Evolutionary conservation across 2,113 vertebrate genomes (phyloP), one percentile per base, ranked within the genome.

Genomic region (Orycteropus afer): DNA sequence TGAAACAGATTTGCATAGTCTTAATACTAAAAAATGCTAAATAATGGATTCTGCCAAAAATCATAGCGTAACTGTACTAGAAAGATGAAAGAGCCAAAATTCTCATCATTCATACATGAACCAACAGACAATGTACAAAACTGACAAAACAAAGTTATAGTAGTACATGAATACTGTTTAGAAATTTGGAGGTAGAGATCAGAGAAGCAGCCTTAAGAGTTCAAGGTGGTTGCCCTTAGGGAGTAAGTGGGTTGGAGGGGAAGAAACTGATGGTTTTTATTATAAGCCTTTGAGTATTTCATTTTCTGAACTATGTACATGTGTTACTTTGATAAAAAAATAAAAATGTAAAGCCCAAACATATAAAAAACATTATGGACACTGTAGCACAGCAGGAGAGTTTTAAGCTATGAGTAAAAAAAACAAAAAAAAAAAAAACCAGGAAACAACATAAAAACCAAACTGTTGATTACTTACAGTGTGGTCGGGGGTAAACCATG

Each of bases 241-340:
- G 23, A 63, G 13, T 29, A 14, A 37, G 63, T 76, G 18, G 23
- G n/a, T 25, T 80, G 40, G 9, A 40, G 47, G 29, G 22, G 37
- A 93, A 89, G 53, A 55, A 95, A 89, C 3, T 51, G 79, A 61
- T 88, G 23, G 27, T n/a, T 96, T 95, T 61, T 80, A 92, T 47
- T 73, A 0, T 34, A 86, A 80, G 32, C 29, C 45, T 76, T 77
- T 81, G 55, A 87, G 10, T 63, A 91, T 73, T 88, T 88, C 23
- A 85, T 91, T 96, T 95, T 83, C 37, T 57, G 71, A 93, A 92
- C 55, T 45, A 78, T 51, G 25, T 37, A n/a, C 40, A 27, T 40
- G 40, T 13, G 29, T 40, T 27, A 77, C 37, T 90, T 89, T 92
- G 47, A 84, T 47, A 88, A 89, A 86, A 92, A 89, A 92, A 95